Conservation (phyloP, 1,140 invertebrate species). For the Choristoneura fumiferana region DNA sequence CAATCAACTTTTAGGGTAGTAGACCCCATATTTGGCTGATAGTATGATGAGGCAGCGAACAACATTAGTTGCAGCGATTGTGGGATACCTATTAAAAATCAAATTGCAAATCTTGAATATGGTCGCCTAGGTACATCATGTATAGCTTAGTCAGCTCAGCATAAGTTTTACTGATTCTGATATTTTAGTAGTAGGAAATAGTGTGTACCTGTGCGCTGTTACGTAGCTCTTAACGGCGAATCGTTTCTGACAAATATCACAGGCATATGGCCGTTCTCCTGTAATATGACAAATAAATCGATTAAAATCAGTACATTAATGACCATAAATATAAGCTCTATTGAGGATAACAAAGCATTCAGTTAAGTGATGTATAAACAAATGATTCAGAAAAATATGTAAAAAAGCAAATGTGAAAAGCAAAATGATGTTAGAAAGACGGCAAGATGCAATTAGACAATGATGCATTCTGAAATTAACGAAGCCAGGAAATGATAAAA, state of each 20-base stretch:
- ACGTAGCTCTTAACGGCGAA: conserved; percentile 89
- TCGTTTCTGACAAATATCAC: conserved; percentile 87
- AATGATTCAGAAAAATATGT: conserved; percentile 28
- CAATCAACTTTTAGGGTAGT: too few species aligned
- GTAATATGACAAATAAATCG: conserved; percentile 29
- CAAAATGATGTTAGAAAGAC: conserved; percentile 68
- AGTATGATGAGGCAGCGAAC: too few species aligned
- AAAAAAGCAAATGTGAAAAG: conserved; percentile 41
- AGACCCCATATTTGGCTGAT: too few species aligned
- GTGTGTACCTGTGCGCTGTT: conserved; percentile 81
- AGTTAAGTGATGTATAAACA: not conserved
- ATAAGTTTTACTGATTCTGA: too few species aligned
- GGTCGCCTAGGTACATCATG: too few species aligned
- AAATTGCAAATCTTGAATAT: too few species aligned
- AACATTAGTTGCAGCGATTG: too few species aligned
- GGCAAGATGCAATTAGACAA: conserved; percentile 73
- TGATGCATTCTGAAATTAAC: conserved; percentile 66
- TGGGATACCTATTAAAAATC: too few species aligned
- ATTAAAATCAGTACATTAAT: too few species aligned
- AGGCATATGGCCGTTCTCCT: conserved; percentile 84
- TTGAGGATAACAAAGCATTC: not conserved
- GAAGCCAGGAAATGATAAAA: conserved; percentile 62
- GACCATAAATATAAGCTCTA: too few species aligned
- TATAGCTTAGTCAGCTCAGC: too few species aligned
- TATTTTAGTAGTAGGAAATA: too few species aligned